Conservation (phyloP, 2,797 vertebrate genomes). For the Halcyon smyrnensis region DNA sequence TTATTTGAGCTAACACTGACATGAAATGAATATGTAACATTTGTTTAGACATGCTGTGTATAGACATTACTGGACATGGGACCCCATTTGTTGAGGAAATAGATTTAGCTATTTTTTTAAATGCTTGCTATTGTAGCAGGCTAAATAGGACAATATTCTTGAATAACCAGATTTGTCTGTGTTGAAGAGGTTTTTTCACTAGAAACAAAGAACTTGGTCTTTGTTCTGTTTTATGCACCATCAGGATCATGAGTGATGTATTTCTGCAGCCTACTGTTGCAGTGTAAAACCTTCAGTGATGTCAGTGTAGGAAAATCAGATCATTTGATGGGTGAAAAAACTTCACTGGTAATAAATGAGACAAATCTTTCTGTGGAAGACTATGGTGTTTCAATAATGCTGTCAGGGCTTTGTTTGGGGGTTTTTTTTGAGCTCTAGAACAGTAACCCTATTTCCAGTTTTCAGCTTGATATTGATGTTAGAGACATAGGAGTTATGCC, state of each 20-base stretch:
- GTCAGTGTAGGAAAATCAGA: not conserved
- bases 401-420: not conserved
- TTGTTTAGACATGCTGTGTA: not conserved
- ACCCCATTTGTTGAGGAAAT: not conserved
- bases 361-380: not conserved
- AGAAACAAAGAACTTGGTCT: not conserved
- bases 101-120: not conserved
- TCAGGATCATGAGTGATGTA: not conserved
- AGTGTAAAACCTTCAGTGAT: not conserved
- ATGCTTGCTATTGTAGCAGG: not conserved
- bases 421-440: not conserved
- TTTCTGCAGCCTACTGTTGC: not conserved
- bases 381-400: not conserved
- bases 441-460: not conserved
- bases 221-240: not conserved
- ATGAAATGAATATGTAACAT: not conserved
- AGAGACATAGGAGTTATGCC: not conserved
- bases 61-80: not conserved
- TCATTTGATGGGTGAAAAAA: not conserved
- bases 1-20: not conserved
- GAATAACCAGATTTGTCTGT: conserved; percentile 2
- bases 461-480: not conserved
- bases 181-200: not conserved
- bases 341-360: not conserved
- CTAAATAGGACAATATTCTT: not conserved